Percentiles rank a stretch among this genome's conserved stretches.
phyloP scores from a whole-genome alignment of 2,888 invertebrate species.

The Hemicrepidius hirtus region DNA sequence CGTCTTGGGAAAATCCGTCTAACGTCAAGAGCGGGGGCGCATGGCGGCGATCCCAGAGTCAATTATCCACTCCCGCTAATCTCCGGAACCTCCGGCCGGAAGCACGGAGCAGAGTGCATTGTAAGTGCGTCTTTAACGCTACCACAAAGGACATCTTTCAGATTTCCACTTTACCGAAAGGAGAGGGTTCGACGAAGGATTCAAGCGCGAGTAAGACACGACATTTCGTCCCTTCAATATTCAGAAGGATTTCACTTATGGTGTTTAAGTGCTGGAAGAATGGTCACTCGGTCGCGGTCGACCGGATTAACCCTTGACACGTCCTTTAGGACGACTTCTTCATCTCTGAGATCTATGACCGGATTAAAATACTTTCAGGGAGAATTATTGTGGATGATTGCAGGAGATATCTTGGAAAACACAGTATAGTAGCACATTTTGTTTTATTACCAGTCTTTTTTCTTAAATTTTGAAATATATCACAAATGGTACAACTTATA shows the following conservation, averaged over 20 bases:
- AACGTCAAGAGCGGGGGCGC: constrained; percentile 23
- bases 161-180: constrained; percentile 50
- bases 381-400: constrained; percentile 11
- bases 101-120: constrained; percentile 63
- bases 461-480: too few species aligned
- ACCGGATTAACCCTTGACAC: constrained; percentile 46
- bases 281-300: constrained; percentile 58
- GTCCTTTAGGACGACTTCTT: constrained; percentile 20
- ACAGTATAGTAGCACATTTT: too few species aligned
- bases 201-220: constrained; percentile 34
- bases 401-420: neutral
- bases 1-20: constrained; percentile 23
- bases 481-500: too few species aligned
- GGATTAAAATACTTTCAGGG: constrained; percentile 20
- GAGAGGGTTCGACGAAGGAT: constrained; percentile 23
- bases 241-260: constrained; percentile 54
- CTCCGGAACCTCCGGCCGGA: constrained; percentile 68
- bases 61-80: constrained; percentile 70
- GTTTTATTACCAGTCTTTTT: too few species aligned
- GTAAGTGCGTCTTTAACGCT: constrained; percentile 58
- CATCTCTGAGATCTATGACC: constrained; percentile 23
- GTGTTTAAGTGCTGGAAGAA: constrained; percentile 57
- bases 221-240: constrained; percentile 57
- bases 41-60: constrained; percentile 57
- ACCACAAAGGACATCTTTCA: constrained; percentile 67